Base-by-base conservation (phyloP, 1,140 invertebrate species). In the Aphidius gifuensis region DNA sequence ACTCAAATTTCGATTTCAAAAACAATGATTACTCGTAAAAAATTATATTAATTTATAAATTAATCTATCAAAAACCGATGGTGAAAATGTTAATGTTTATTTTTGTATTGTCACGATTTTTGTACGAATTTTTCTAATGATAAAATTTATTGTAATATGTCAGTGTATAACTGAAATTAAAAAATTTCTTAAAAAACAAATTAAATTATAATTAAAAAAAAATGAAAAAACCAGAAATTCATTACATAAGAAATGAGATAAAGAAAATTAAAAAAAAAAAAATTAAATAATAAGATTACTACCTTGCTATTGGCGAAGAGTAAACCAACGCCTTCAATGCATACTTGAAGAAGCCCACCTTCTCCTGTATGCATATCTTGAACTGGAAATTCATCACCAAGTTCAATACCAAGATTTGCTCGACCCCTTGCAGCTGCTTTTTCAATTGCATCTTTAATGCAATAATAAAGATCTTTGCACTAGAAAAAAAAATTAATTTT, bases 271-370 rank as follows among this genome's bases (percentile, higher is more conserved):
- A 53, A 54, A 45, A 32, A 54, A 46, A 54, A 54, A 9, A 54
- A 45, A 7, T 44, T 43, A 32, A 45, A 43, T 47, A 9, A 32
- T 7, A 45, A 53, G n/a, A 9, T 40, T 45, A 62, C 40, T 90
- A 99, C 97, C 94, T 99, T 98, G 89, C 95, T 97, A 79, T 97
- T 96, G 67, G 95, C 96, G 84, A 99, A 98, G 64, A 98, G 90
- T 64, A 99, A 88, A 68, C 95, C 94, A 71, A 99, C 95, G 69
- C 97, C 97, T 83, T 99, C 97, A 87, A 99, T 96, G 85, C 96
- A 98, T 71, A 99, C 96, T 87, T 98, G 96, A 60, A 99, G 88
- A 43, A 99, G 86, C 9, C 97, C 97, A 55, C 97, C 96, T 82
- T 98, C 94, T 38, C 95, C 95, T 4, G 94, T 93, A 71, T 90